phyloP scores from a whole-genome alignment of 2,113 vertebrate genomes.

The Sigmodon hispidus region DNA sequence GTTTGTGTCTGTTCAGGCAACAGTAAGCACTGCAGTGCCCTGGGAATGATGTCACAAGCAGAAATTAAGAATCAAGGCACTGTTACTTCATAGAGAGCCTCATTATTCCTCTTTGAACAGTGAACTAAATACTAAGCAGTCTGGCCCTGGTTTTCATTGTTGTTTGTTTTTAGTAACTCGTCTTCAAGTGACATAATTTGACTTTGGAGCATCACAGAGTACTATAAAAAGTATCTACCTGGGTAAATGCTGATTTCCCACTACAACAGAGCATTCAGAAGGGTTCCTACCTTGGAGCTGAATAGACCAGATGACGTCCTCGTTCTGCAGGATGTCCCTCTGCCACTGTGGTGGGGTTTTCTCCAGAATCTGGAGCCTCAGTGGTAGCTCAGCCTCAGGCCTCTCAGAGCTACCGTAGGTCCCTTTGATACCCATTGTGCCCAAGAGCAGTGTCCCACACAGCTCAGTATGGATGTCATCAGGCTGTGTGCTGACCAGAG shows the following conservation, averaged over 20 bases:
- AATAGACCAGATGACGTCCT: background rate
- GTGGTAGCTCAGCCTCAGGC: rapidly evolving
- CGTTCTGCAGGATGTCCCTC: rapidly evolving
- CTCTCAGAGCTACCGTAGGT: background rate
- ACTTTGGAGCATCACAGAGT: background rate
- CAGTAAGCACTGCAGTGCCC: background rate
- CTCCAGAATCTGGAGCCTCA: rapidly evolving
- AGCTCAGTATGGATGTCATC: rapidly evolving
- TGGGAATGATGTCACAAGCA: background rate
- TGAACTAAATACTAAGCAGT: background rate
- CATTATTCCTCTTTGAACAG: background rate
- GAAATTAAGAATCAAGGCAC: slow-evolving; percentile 3
- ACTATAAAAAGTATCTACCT: too few species aligned
- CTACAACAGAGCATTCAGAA: background rate
- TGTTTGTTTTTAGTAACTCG: background rate
- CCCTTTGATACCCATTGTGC: background rate
- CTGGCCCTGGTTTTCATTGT: background rate
- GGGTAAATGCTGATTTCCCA: too few species aligned
- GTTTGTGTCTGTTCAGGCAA: background rate
- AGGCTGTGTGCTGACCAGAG: background rate
- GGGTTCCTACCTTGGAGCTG: background rate
- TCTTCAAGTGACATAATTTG: slow-evolving; percentile 27
- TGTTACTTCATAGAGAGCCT: slow-evolving; percentile 15
- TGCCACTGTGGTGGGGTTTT: rapidly evolving
- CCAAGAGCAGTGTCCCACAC: rapidly evolving